Evolutionary conservation across 2,113 vertebrate genomes (phyloP), one percentile per base, ranked within the genome.

Genomic region (Alethe castanea): DNA sequence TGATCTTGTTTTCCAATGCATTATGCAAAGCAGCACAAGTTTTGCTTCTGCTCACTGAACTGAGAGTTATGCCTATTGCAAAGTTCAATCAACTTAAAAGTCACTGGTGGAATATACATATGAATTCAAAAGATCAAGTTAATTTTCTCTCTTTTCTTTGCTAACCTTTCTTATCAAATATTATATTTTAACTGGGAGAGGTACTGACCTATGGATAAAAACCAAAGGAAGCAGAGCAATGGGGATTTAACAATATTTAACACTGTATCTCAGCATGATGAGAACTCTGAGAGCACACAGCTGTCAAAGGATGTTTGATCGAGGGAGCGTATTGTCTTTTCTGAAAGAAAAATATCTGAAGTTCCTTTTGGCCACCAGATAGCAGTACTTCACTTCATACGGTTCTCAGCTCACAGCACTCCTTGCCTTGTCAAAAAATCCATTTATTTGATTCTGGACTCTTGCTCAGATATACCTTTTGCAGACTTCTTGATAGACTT

Each of bases 341-440:
- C 57, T 56, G 73, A 52, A 53, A 72, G 56, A 56, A 90, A 94
- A 59, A 92, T 18, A 52, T 6, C 71, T 92, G n/a, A 76, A 73
- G 61, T 48, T 13, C 56, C 78, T 76, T 90, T 40, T 94, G 93
- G 92, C 97, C 98, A 98, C 96, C 95, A 98, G 98, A 93, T 97
- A 97, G 98, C 98, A 98, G 97, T 97, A 94, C 80, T 70, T 94
- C 94, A 86, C 92, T 96, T 97, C 22, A 9, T 62, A 97, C 23
- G 4, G 29, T 59, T 77, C 79, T 81, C 86, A 80, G 48, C 42
- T 81, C 91, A 67, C 62, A 85, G 24, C 19, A 12, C 19, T 87
- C 72, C 90, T 87, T 44, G 22, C 66, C 64, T 83, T 8, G 1
- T 33, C 5, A 8, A 74, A 92, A 92, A 92, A 66, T 79, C 66